phyloP scores from a whole-genome alignment of 2,888 invertebrate species.

The Lamellibrachia satsuma region DNA sequence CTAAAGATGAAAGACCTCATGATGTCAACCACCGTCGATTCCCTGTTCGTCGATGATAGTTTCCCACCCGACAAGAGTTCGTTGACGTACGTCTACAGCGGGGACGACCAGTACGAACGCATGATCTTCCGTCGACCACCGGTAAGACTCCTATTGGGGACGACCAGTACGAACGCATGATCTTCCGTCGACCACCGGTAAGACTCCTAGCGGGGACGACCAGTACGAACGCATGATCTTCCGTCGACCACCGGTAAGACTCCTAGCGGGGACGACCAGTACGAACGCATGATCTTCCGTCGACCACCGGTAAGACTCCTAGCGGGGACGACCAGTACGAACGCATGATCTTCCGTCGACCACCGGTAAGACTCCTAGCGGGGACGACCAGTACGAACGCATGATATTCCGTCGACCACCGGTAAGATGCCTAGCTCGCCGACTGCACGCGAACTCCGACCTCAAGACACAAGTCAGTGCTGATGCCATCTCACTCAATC shows the following conservation, averaged over 20 bases:
- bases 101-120: constrained; percentile 78
- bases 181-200: no score
- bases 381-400: constrained; percentile 78
- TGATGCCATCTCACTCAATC: no score
- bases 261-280: constrained; percentile 67
- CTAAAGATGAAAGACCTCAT: neutral
- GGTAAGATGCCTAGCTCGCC: constrained; percentile 64
- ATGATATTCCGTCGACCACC: constrained; percentile 92
- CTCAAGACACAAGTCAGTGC: no score
- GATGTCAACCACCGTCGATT: neutral
- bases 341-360: constrained; percentile 88
- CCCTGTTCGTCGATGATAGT: constrained; percentile 85
- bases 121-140: constrained; percentile 92
- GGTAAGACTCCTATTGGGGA: constrained; percentile 70
- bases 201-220: no score
- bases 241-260: no score
- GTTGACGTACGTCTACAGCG: constrained; percentile 79
- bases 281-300: neutral
- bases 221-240: no score
- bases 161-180: no score
- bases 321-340: constrained; percentile 77
- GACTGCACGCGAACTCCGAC: no score
- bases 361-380: constrained; percentile 73
- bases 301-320: neutral
- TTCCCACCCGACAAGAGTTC: constrained; percentile 85